These are phyloP conservation scores for Chrysomallon squamiferum DNA, from an alignment of 1,140 invertebrate species.

Conservation along the genomic window DNA sequence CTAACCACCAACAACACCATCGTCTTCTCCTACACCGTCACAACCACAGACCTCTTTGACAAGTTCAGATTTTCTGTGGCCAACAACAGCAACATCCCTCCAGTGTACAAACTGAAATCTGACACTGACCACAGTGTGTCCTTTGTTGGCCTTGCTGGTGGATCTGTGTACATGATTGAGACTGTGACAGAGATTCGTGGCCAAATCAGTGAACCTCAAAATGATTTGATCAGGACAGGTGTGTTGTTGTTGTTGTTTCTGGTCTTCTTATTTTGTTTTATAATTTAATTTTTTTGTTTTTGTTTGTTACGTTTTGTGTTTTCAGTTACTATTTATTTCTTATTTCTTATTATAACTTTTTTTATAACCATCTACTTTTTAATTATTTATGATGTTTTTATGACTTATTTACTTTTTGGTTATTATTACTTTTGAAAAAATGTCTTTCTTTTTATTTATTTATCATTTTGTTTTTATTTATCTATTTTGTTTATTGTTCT, in stretches of 20 bases:
- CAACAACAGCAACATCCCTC: neutral
- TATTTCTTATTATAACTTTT: too few species aligned
- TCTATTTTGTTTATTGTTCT: too few species aligned
- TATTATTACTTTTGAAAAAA: too few species aligned
- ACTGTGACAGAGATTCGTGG: constrained; percentile 35
- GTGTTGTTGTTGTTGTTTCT: constrained; percentile 6
- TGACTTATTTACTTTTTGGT: too few species aligned
- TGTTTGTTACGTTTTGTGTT: too few species aligned
- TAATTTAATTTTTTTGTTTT: neutral
- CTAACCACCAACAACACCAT: constrained; percentile 28
- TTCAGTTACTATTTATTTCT: too few species aligned
- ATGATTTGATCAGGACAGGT: constrained; percentile 36
- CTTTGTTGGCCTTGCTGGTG: constrained; percentile 37
- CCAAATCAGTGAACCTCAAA: constrained; percentile 30
- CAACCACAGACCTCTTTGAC: constrained; percentile 34
- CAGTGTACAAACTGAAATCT: constrained; percentile 25
- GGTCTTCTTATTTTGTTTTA: neutral
- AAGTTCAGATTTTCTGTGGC: constrained; percentile 34
- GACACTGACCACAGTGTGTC: constrained; percentile 21
- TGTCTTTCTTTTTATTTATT: too few species aligned
- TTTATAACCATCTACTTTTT: too few species aligned
- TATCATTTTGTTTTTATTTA: too few species aligned
- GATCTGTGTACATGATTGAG: constrained; percentile 37
- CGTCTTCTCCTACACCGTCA: constrained; percentile 29
- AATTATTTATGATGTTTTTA: too few species aligned